Conservation (phyloP, 2,888 invertebrate genomes). For the Sympetrum striolatum region DNA sequence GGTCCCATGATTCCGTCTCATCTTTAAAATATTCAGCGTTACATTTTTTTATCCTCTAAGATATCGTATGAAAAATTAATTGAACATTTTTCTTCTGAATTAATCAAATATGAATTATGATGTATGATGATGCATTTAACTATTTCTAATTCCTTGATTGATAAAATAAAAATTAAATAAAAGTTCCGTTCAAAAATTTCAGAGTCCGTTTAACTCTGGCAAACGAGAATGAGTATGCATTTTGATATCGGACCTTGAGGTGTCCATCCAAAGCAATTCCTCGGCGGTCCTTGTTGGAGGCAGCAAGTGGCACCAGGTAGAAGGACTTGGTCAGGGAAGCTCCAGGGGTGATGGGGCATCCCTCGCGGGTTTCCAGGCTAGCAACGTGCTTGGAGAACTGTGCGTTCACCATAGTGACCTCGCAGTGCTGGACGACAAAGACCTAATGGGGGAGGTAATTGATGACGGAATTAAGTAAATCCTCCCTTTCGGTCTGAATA, state of each 20-base stretch:
- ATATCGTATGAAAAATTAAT: no score
- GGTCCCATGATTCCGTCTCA: no score
- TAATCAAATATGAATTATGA: no score
- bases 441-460: constrained; percentile 58
- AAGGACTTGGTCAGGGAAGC: constrained; percentile 86
- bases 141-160: no score
- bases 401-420: constrained; percentile 90
- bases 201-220: no score
- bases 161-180: no score
- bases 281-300: constrained; percentile 86
- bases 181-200: no score
- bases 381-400: constrained; percentile 90
- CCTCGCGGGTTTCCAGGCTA: constrained; percentile 86
- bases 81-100: no score
- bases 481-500: background rate
- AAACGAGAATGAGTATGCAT: no score
- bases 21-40: no score
- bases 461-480: background rate
- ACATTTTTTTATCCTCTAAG: no score
- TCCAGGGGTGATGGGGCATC: constrained; percentile 90
- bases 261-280: constrained; percentile 91
- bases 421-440: constrained; percentile 86
- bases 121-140: no score
- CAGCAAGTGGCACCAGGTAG: constrained; percentile 84
- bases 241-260: constrained; percentile 62